Conservation (phyloP, 1,140 invertebrate genomes). For the Habropoda laboriosa region DNA sequence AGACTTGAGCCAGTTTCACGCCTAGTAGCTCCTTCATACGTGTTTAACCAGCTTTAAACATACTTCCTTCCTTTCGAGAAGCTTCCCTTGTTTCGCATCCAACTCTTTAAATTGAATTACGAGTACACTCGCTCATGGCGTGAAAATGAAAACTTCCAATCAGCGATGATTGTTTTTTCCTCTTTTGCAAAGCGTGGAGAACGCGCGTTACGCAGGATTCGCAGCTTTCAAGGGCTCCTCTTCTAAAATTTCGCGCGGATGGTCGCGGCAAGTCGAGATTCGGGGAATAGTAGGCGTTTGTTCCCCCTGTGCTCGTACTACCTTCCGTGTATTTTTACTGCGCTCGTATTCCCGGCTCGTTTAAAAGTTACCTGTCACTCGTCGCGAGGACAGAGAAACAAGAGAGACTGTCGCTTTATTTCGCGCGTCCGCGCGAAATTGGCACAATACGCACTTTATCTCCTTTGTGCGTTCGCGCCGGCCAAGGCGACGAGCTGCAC, state of each 20-base stretch:
- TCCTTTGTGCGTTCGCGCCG: constrained; percentile 27
- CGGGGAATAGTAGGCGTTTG: constrained; percentile 47
- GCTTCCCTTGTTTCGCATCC: no score
- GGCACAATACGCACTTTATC: constrained; percentile 55
- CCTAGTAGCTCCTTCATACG: no score
- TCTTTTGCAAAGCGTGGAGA: no score
- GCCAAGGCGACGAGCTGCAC: background rate
- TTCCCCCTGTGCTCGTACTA: background rate
- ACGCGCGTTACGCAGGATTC: no score
- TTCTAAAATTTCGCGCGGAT: constrained; percentile 4
- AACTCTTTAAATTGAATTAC: no score
- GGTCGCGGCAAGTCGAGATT: constrained; percentile 2
- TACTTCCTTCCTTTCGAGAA: no score
- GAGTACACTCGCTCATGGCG: no score
- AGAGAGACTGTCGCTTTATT: constrained; percentile 10
- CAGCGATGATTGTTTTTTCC: no score
- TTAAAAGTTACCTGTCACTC: constrained; percentile 41
- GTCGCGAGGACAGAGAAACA: constrained; percentile 2
- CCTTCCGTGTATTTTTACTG: constrained; percentile 40
- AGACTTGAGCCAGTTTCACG: no score
- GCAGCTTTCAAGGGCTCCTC: no score
- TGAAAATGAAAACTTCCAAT: no score
- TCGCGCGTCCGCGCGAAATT: constrained; percentile 45
- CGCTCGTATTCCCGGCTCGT: constrained; percentile 22
- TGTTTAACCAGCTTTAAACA: no score